These are phyloP conservation scores for Polypterus bichir DNA, from an alignment of 2,113 vertebrate species.

Conservation along the genomic window DNA sequence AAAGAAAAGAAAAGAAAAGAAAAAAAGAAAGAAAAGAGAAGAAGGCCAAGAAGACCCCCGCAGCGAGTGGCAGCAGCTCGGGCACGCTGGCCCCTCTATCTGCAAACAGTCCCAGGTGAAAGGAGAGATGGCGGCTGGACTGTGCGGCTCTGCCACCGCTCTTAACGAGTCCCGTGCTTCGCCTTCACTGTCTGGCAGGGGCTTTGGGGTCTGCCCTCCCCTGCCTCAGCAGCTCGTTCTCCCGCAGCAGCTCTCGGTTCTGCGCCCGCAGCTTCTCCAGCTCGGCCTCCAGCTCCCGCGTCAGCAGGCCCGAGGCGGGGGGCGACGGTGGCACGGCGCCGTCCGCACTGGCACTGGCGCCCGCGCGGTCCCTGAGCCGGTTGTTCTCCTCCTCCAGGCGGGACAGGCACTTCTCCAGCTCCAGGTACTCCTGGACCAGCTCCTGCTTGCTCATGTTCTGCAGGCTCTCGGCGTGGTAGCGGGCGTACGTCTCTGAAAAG, in stretches of 20 bases:
- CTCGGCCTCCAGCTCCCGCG: constrained; percentile 62
- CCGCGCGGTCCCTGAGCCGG: constrained; percentile 57
- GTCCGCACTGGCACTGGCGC: constrained; percentile 42
- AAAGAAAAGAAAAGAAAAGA: no score
- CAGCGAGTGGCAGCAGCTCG: no score
- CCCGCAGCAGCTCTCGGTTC: constrained; percentile 61
- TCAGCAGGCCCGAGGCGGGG: constrained; percentile 36
- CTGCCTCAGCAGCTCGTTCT: constrained; percentile 44
- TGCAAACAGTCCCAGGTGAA: no score
- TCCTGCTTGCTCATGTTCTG: constrained; percentile 98
- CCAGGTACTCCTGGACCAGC: constrained; percentile 86
- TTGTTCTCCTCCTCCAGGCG: constrained; percentile 95
- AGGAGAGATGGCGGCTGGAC: no score
- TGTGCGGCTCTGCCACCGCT: no score
- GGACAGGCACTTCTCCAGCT: constrained; percentile 96
- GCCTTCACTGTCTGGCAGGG: constrained; percentile 13
- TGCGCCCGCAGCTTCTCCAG: constrained; percentile 71
- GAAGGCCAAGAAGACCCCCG: no score
- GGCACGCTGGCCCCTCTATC: no score
- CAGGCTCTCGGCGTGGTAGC: constrained; percentile 87
- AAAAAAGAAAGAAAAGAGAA: no score
- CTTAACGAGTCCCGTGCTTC: no score
- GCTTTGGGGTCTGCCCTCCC: constrained; percentile 31
- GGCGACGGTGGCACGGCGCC: constrained; percentile 27
- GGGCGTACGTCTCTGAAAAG: constrained; percentile 95